phyloP scores from a whole-genome alignment of 2,113 vertebrate species.

The Halcyon senegalensis region DNA sequence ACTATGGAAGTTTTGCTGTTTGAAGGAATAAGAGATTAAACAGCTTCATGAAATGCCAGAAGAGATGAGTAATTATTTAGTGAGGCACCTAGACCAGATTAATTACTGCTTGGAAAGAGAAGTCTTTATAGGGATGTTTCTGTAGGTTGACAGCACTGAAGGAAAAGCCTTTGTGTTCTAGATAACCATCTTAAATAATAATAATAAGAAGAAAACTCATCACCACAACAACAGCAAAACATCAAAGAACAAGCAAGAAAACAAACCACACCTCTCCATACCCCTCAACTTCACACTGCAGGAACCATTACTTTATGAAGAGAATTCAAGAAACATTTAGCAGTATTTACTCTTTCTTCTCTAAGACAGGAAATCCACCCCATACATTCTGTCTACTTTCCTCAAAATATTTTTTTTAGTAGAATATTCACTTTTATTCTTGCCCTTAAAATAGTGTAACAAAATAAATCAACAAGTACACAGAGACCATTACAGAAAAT shows the following conservation, averaged over 20 bases:
- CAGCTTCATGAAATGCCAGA: conserved; percentile 47
- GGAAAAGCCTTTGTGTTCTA: neutral
- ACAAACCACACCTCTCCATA: accelerated
- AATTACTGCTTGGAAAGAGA: neutral
- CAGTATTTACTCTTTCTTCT: neutral
- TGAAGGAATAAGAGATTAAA: conserved; percentile 25
- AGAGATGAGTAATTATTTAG: conserved; percentile 33
- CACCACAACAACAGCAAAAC: neutral
- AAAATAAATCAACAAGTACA: neutral
- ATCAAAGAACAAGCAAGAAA: neutral
- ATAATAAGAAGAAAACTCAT: neutral
- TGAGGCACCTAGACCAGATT: neutral
- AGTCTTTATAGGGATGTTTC: neutral
- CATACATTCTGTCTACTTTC: neutral
- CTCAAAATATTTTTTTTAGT: neutral
- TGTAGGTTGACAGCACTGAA: neutral
- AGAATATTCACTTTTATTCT: neutral
- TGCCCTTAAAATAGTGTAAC: neutral
- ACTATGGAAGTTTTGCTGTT: neutral
- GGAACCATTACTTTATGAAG: neutral
- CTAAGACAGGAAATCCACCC: neutral
- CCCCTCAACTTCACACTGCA: neutral
- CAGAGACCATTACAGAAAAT: neutral
- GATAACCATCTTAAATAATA: neutral
- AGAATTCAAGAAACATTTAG: neutral